Evolutionary conservation across 1,140 invertebrate species (phyloP).

Genomic region (Ctenoplectra terminalis): DNA sequence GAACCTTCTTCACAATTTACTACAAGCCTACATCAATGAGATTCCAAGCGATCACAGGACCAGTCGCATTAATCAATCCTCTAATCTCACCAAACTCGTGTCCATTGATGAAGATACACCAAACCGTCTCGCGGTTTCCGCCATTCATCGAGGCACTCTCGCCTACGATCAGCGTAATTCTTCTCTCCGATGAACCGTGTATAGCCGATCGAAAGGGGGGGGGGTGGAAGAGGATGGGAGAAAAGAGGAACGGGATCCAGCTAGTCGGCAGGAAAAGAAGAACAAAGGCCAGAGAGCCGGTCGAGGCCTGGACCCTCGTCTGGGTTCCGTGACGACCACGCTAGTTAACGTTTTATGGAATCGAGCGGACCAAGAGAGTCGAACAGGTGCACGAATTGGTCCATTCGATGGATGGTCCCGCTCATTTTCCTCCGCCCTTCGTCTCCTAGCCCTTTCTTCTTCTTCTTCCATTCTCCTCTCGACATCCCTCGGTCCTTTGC

Average conservation of each 20-base stretch:
- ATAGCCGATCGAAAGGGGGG: constrained; percentile 9
- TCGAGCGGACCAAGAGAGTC: constrained; percentile 32
- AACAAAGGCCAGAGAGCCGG: constrained; percentile 45
- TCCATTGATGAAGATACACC: background rate
- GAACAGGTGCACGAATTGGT: constrained; percentile 67
- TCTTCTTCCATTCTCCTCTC: constrained; percentile 27
- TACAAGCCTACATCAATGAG: no score
- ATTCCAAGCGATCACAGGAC: background rate
- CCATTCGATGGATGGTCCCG: constrained; percentile 40
- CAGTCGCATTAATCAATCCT: background rate
- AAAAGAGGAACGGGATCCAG: background rate
- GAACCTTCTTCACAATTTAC: no score
- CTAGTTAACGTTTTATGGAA: constrained; percentile 55
- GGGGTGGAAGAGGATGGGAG: no score
- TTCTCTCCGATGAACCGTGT: background rate
- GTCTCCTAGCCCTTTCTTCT: constrained; percentile 46
- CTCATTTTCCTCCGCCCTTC: constrained; percentile 15
- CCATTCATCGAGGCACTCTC: background rate
- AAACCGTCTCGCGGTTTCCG: background rate
- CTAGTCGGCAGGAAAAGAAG: constrained; percentile 38
- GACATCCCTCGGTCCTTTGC: constrained; percentile 30
- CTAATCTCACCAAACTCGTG: background rate
- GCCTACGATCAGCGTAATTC: constrained; percentile 24
- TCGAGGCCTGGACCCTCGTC: constrained; percentile 30
- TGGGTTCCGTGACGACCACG: constrained; percentile 57